These are phyloP conservation scores for Lymantria monacha DNA, from an alignment of 2,888 invertebrate genomes.

Conservation along the genomic window DNA sequence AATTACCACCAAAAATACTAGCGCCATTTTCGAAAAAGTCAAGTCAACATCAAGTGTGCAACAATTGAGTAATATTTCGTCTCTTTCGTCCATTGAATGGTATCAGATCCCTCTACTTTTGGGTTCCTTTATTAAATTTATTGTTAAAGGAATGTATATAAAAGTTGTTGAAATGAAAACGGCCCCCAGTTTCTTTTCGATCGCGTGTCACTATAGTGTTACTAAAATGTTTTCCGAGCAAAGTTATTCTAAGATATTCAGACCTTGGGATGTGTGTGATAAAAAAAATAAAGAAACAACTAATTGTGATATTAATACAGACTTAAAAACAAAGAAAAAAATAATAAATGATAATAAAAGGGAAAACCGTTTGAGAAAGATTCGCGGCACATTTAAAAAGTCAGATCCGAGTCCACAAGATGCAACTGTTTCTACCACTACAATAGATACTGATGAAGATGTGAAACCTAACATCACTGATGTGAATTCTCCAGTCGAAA, in stretches of 20 bases:
- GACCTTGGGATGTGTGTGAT: constrained; percentile 83
- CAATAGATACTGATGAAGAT: constrained; percentile 53
- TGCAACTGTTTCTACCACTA: constrained; percentile 82
- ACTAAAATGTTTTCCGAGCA: constrained; percentile 64
- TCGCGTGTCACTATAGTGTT: constrained; percentile 56
- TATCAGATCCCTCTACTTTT: constrained; percentile 69
- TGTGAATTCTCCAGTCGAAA: constrained; percentile 62
- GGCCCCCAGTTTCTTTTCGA: constrained; percentile 67
- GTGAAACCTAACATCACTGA: constrained; percentile 23
- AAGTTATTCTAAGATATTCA: constrained; percentile 80
- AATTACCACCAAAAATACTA: constrained; percentile 13
- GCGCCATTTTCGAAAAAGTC: constrained; percentile 31
- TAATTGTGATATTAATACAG: constrained; percentile 28
- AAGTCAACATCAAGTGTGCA: constrained; percentile 63
- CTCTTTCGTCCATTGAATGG: constrained; percentile 77
- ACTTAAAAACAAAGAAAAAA: constrained; percentile 46
- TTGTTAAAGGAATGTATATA: constrained; percentile 80
- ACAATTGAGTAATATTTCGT: constrained; percentile 81
- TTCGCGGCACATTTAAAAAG: constrained; percentile 69
- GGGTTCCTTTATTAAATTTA: constrained; percentile 79
- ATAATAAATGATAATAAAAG: constrained; percentile 55
- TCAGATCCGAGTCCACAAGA: constrained; percentile 72
- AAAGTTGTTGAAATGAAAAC: constrained; percentile 75
- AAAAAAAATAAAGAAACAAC: constrained; percentile 38
- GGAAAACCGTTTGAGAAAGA: constrained; percentile 70